Conservation (phyloP, 2,888 invertebrate species). For the Amblyteles armatorius region DNA sequence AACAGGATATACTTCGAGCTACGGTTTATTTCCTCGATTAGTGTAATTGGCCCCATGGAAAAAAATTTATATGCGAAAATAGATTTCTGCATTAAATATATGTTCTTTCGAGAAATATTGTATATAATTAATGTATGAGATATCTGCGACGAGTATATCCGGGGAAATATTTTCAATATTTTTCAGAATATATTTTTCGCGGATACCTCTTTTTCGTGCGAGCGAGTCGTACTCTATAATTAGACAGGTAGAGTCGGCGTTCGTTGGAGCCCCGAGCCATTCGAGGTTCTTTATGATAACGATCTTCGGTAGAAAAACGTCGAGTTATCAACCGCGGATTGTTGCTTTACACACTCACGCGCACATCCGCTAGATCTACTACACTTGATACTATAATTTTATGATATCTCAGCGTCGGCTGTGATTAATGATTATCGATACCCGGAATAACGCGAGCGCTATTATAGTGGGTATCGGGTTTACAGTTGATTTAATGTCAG, state of each 20-base stretch:
- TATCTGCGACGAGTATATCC: no score
- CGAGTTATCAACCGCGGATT: slow-evolving; percentile 10
- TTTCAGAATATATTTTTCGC: no score
- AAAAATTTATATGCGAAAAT: no score
- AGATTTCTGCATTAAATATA: no score
- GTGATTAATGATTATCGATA: slow-evolving; percentile 41
- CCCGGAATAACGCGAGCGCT: slow-evolving; percentile 10
- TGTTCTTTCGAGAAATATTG: no score
- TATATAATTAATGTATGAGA: no score
- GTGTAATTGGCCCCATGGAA: slow-evolving; percentile 40
- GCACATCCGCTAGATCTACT: neutral
- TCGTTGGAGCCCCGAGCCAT: neutral
- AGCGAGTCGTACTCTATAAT: slow-evolving; percentile 33
- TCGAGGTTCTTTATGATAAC: slow-evolving; percentile 32
- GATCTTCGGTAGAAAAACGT: slow-evolving; percentile 23
- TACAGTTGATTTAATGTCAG: neutral
- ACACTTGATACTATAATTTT: slow-evolving; percentile 1
- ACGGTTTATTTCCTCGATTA: slow-evolving; percentile 16
- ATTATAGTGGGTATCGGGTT: slow-evolving; percentile 2
- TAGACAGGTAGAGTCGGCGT: slow-evolving; percentile 32
- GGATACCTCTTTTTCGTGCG: no score
- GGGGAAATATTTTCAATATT: no score
- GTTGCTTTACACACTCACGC: neutral
- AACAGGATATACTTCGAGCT: slow-evolving; percentile 5
- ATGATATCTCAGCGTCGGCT: neutral